Percentiles rank a stretch among this genome's conserved stretches.
Evolutionary conservation across 2,113 vertebrate genomes (phyloP).

Genomic region (Phaetusa simplex): DNA sequence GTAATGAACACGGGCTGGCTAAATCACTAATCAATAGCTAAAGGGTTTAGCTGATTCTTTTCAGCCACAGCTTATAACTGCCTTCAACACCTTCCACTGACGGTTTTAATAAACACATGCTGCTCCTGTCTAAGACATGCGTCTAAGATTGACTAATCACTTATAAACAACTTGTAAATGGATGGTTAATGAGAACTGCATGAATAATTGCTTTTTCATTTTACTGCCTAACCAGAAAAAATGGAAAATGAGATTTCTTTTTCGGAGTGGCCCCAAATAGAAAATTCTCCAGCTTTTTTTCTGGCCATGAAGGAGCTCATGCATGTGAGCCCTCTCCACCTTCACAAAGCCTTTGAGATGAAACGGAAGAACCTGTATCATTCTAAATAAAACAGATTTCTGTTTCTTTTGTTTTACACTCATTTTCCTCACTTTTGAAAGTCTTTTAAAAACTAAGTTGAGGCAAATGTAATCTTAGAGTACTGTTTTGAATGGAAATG

Average conservation of each 20-base stretch:
- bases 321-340: not conserved
- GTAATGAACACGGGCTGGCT: not conserved
- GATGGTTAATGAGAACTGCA: constrained; percentile 47
- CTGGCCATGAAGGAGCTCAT: not conserved
- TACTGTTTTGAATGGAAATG: not conserved
- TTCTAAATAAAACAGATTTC: not conserved
- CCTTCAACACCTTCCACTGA: not conserved
- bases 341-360: not conserved
- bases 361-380: not conserved
- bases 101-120: not conserved
- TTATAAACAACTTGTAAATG: constrained; percentile 34
- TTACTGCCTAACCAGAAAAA: constrained; percentile 4
- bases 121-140: not conserved
- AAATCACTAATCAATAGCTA: constrained; percentile 41
- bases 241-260: not conserved
- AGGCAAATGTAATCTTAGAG: not conserved
- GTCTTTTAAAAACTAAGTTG: not conserved
- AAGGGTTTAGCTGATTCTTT: not conserved
- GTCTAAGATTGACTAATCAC: constrained; percentile 29
- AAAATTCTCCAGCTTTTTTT: not conserved
- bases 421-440: not conserved
- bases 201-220: constrained; percentile 59
- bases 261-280: not conserved
- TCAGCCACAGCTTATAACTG: not conserved
- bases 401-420: not conserved